Evolutionary conservation across 2,888 invertebrate genomes (phyloP).

Genomic region (Vanessa cardui): DNA sequence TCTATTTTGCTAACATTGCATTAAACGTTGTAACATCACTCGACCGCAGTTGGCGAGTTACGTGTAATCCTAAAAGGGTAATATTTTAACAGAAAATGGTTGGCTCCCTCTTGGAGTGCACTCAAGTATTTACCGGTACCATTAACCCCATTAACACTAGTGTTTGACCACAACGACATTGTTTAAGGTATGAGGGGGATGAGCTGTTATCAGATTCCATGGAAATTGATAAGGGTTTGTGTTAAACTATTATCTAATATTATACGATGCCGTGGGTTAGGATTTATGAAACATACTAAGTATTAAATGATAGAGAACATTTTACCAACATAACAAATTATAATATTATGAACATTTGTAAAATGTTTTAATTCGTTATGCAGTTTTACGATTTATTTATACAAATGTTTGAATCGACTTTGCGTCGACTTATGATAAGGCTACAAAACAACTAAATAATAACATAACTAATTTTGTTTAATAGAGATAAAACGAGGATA

Average conservation of each 20-base stretch:
- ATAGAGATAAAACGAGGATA: no score
- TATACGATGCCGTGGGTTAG: not conserved
- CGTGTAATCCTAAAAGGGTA: slow-evolving; percentile 75
- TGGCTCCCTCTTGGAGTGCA: slow-evolving; percentile 59
- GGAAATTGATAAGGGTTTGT: not conserved
- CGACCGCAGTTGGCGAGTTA: slow-evolving; percentile 51
- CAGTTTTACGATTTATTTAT: no score
- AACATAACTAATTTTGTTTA: no score
- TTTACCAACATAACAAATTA: no score
- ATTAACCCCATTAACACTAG: slow-evolving; percentile 68
- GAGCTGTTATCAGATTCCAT: slow-evolving; percentile 1
- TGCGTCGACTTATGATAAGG: no score
- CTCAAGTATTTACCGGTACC: slow-evolving; percentile 68
- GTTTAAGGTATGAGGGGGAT: slow-evolving; percentile 21
- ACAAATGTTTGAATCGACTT: no score
- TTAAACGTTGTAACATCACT: slow-evolving; percentile 49
- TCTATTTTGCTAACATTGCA: slow-evolving; percentile 32
- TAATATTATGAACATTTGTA: no score
- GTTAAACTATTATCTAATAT: not conserved
- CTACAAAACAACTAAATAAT: no score
- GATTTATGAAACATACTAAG: no score
- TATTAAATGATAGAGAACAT: no score
- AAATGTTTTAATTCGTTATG: no score
- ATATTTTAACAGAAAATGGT: slow-evolving; percentile 75
- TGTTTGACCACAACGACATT: slow-evolving; percentile 53